Evolutionary conservation across 2,888 invertebrate species (phyloP).

Genomic region (Camponotus fellah): DNA sequence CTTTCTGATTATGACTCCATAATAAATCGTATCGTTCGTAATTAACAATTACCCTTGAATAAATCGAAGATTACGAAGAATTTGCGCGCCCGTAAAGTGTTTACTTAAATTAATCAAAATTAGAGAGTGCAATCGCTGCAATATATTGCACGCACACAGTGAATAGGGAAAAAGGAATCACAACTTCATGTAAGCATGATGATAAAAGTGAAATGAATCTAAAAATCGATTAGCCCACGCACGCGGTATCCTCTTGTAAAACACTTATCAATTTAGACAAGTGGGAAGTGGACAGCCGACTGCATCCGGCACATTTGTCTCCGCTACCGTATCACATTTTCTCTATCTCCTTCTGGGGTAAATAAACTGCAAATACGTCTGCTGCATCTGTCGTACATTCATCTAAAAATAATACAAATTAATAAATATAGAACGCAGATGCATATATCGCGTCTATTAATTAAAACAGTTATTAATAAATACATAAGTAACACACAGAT

Average conservation of each 20-base stretch:
- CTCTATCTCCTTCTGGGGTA: conserved; percentile 67
- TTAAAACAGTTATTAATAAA: conserved; percentile 14
- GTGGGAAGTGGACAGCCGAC: conserved; percentile 74
- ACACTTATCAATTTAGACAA: conserved; percentile 72
- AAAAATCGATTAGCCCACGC: conserved; percentile 62
- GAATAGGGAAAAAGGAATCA: neutral
- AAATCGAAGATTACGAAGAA: conserved; percentile 1
- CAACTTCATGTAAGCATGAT: neutral
- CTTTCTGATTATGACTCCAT: conserved; percentile 32
- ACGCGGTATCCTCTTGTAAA: conserved; percentile 49
- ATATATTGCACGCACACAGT: neutral
- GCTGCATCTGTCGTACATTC: conserved; percentile 24
- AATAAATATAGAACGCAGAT: neutral
- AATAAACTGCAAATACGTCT: conserved; percentile 69
- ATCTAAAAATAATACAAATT: conserved; percentile 36
- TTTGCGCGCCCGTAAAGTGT: neutral
- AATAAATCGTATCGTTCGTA: conserved; percentile 35
- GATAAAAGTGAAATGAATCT: conserved; percentile 19
- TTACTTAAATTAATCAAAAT: conserved; percentile 10
- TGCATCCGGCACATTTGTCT: conserved; percentile 74
- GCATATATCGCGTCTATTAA: conserved; percentile 12
- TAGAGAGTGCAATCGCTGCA: neutral
- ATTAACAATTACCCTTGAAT: conserved; percentile 40
- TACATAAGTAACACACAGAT: neutral
- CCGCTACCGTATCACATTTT: conserved; percentile 55